Conservation (phyloP, 2,797 vertebrate genomes). For the Crotalus adamanteus region DNA sequence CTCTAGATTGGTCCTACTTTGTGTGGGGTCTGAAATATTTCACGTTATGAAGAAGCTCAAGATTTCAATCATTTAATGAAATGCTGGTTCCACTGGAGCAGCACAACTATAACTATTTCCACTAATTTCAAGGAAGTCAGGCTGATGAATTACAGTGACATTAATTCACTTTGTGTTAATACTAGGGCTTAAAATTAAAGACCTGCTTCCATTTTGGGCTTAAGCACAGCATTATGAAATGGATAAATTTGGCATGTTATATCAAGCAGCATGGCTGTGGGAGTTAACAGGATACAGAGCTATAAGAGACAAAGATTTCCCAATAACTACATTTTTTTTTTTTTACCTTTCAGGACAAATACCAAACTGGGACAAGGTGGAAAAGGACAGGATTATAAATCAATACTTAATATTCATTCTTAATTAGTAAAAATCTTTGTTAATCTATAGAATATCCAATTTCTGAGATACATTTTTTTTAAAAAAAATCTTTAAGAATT, state of each 20-base stretch:
- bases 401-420: not conserved
- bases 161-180: slow-evolving; percentile 11
- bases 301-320: not conserved
- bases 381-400: not conserved
- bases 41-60: not conserved
- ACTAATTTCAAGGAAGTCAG: not conserved
- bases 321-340: not conserved
- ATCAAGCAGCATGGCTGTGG: not conserved
- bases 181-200: not conserved
- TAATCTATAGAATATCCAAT: not conserved
- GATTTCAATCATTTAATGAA: not conserved
- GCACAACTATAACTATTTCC: not conserved
- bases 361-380: not conserved
- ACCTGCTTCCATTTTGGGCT: not conserved
- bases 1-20: not conserved
- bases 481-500: not conserved
- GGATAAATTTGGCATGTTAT: slow-evolving; percentile 3
- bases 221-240: slow-evolving; percentile 10
- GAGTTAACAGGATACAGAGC: not conserved
- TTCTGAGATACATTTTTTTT: not conserved
- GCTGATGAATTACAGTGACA: not conserved
- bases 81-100: not conserved
- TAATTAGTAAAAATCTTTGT: not conserved
- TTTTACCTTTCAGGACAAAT: not conserved
- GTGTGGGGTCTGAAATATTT: not conserved